Evolutionary conservation across 2,113 vertebrate species (phyloP).

Genomic region (Thamnophis sirtalis): DNA sequence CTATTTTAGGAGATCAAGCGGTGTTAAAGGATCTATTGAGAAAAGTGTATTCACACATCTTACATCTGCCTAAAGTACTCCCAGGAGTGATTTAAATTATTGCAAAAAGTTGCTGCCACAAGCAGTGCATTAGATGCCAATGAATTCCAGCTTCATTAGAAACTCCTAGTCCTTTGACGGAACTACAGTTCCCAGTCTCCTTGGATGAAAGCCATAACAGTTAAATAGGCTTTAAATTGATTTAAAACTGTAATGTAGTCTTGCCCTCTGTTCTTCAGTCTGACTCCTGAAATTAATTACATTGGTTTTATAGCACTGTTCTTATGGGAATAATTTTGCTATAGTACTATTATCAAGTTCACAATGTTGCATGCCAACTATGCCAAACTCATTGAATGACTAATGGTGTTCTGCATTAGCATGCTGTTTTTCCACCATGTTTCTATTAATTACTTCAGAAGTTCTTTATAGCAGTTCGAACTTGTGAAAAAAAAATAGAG

Average conservation of each 20-base stretch:
- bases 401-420: neutral
- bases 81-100: neutral
- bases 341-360: neutral
- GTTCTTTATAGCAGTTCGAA: neutral
- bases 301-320: neutral
- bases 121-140: neutral
- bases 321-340: conserved; percentile 2
- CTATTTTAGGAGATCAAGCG: neutral
- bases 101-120: neutral
- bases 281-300: conserved; percentile 17
- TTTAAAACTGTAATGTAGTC: conserved; percentile 7
- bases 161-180: neutral
- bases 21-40: neutral
- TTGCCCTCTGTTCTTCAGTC: conserved; percentile 5
- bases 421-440: neutral
- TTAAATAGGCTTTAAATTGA: conserved; percentile 16
- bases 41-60: neutral
- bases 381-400: neutral
- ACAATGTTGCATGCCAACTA: neutral
- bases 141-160: neutral
- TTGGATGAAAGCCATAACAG: conserved; percentile 5
- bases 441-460: conserved; percentile 1
- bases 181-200: conserved; percentile 9
- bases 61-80: neutral
- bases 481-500: neutral